Evolutionary conservation across 2,888 invertebrate species (phyloP).

Genomic region (Polietes domitor): DNA sequence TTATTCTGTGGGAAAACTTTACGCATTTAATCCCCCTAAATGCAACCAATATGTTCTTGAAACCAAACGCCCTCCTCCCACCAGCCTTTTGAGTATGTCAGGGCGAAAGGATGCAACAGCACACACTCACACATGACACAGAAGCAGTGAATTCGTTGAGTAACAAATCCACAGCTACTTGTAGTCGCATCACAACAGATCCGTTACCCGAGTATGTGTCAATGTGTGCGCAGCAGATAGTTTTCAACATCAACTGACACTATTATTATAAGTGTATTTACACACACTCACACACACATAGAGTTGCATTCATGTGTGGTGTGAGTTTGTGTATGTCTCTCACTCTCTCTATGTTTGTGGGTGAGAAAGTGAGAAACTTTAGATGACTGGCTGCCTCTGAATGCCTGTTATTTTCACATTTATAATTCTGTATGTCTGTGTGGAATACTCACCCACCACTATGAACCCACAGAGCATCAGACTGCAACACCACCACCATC

Average conservation of each 20-base stretch:
- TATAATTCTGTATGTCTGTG: neutral
- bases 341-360: too few species aligned
- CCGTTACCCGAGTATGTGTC: neutral
- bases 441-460: neutral
- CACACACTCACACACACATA: neutral
- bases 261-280: conserved; percentile 8
- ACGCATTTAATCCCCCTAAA: conserved; percentile 21
- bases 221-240: conserved; percentile 12
- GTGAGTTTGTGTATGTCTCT: neutral
- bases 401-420: conserved; percentile 9
- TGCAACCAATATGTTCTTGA: conserved; percentile 3
- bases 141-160: conserved; percentile 20
- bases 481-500: neutral
- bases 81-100: neutral
- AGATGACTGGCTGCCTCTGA: neutral
- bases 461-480: neutral
- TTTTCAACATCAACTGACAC: conserved; percentile 38
- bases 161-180: neutral
- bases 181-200: neutral
- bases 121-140: neutral
- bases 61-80: neutral
- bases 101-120: neutral
- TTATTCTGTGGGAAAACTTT: neutral
- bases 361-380: neutral
- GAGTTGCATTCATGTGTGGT: neutral